Evolutionary conservation across 2,113 vertebrate genomes (phyloP), one percentile per base, ranked within the genome.

Genomic region (Thomomys bottae): DNA sequence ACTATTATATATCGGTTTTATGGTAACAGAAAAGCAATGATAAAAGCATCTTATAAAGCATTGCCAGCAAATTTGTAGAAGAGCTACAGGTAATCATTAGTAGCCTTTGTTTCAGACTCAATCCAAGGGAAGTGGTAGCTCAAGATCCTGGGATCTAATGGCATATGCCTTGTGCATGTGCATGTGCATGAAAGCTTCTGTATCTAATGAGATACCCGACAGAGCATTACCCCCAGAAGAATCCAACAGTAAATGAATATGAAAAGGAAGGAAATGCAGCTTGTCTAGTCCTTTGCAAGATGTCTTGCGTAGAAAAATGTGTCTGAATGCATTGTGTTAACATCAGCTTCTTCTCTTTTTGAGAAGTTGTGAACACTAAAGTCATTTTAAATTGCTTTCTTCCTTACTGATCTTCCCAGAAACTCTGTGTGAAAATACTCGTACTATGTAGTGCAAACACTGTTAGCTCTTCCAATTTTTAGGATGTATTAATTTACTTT

Each of bases 31-130:
- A 63, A 71, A 54, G 49, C 17, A 86, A 67, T 70, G 54, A 88
- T 76, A 42, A 94, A 34, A 84, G 49, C 40, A 78, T 63, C 91
- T 38, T 76, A 5, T 32, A 73, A 83, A 87, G 32, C 80, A 66
- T 38, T 66, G 24, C 40, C 77, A 76, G 12, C 30, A 77, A 38
- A 45, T 42, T 38, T 72, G 57, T 66, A n/a, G 1, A 49, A 89
- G 49, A 67, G 6, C 42, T 73, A 34, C 42, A 66, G 6, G 15
- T 71, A 63, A 71, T 79, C 23, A 66, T 82, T 68, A 87, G n/a
- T 75, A 42, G 42, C 23, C 30, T 66, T 89, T 73, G 28, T 83
- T 75, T 70, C 49, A 40, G 82, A 71, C 40, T 64, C 59, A 75
- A 6, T 38, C 38, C 40, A 82, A 57, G 28, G n/a, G 24, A 91